These are phyloP conservation scores for Sarcophaga peregrina DNA, from an alignment of 1,140 invertebrate genomes.

Conservation along the genomic window DNA sequence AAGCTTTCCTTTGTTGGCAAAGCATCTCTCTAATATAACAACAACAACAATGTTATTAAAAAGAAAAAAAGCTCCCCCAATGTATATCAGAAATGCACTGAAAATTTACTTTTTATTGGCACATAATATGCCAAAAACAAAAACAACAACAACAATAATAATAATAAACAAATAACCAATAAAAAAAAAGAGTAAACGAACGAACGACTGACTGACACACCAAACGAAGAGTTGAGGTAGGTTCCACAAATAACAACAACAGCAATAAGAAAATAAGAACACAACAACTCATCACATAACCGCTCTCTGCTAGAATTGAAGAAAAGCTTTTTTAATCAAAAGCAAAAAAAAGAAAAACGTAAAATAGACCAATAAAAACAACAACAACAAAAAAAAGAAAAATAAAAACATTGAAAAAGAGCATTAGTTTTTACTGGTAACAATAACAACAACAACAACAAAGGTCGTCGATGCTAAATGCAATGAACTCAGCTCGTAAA, in stretches of 20 bases:
- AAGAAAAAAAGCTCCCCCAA: neutral
- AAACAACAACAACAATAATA: too few relatives aligned
- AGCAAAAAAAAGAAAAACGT: neutral
- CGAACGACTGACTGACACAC: neutral
- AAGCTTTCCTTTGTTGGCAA: neutral
- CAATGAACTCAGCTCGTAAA: constrained; percentile 3
- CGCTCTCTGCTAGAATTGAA: too few relatives aligned
- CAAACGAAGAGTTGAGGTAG: neutral
- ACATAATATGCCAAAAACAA: too few relatives aligned
- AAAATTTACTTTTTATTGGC: too few relatives aligned
- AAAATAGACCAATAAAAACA: neutral
- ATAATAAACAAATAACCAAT: too few relatives aligned
- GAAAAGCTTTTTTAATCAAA: neutral
- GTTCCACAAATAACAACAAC: constrained; percentile 1
- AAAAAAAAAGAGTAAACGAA: too few relatives aligned
- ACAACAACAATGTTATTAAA: too few relatives aligned
- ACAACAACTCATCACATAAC: too few relatives aligned
- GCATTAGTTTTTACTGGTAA: neutral
- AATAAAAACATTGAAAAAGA: neutral
- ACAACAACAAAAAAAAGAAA: neutral
- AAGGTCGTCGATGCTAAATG: neutral
- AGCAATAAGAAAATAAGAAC: neutral
- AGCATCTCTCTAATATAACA: too few relatives aligned
- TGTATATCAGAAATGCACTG: neutral
- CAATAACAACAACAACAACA: neutral